Evolutionary conservation across 2,797 vertebrate genomes (phyloP).

Genomic region (Oreochromis mossambicus): DNA sequence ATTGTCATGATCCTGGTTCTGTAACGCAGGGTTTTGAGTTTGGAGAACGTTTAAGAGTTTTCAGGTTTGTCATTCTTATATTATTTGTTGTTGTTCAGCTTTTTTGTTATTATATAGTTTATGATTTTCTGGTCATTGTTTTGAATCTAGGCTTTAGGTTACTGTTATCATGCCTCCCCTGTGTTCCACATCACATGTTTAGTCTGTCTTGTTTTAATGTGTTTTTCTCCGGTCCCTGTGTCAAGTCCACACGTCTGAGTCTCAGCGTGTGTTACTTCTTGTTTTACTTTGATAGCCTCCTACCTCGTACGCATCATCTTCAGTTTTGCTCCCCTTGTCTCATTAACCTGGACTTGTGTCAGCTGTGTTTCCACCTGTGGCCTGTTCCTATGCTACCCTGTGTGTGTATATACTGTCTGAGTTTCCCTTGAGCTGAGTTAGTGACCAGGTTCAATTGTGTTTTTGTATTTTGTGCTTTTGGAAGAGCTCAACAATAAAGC

Average conservation of each 20-base stretch:
- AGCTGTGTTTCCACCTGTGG: neutral
- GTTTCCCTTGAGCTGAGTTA: no score
- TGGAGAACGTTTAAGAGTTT: neutral
- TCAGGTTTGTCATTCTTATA: neutral
- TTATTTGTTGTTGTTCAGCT: neutral
- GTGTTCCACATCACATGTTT: neutral
- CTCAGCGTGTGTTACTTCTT: neutral
- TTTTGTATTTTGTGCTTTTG: no score
- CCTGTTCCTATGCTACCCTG: no score
- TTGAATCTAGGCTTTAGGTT: neutral
- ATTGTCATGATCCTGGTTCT: neutral
- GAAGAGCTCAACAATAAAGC: no score
- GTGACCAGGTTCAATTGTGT: no score
- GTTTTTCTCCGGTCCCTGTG: neutral
- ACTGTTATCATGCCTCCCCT: neutral
- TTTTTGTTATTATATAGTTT: neutral
- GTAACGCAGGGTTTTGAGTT: neutral
- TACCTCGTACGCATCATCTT: neutral
- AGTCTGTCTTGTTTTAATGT: neutral
- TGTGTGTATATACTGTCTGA: no score
- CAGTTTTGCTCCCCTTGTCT: neutral
- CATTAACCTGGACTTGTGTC: neutral
- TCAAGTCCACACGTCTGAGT: neutral
- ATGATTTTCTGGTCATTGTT: neutral
- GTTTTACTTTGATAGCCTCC: neutral